A percentile compares a stretch with the other conserved stretches of the same genome.
These are phyloP conservation scores for Pipistrellus kuhlii DNA, from an alignment of 2,797 vertebrate species.

Conservation along the genomic window DNA sequence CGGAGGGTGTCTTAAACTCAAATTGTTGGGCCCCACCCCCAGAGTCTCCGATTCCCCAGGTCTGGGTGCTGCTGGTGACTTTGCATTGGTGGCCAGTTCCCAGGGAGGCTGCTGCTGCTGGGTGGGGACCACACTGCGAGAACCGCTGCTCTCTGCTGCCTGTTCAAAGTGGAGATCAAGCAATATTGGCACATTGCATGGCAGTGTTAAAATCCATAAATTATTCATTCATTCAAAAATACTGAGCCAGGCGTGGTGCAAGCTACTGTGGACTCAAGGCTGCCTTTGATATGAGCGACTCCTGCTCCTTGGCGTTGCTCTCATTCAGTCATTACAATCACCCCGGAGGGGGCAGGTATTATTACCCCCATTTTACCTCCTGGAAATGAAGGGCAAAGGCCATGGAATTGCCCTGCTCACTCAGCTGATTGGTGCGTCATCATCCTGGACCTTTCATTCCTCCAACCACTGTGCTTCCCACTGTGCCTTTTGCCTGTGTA, in stretches of 20 bases:
- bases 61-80: background rate
- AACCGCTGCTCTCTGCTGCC: background rate
- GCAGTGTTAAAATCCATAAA: background rate
- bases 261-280: background rate
- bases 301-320: background rate
- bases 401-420: background rate
- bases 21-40: too few relatives aligned
- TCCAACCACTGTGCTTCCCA: background rate
- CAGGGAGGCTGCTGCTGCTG: background rate
- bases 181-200: background rate
- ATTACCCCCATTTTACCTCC: background rate
- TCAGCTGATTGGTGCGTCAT: accelerated
- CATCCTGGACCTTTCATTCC: background rate
- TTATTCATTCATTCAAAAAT: background rate
- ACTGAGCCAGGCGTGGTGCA: background rate
- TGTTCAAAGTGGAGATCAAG: background rate
- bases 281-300: background rate
- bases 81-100: background rate
- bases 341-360: background rate
- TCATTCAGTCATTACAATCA: accelerated
- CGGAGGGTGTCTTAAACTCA: background rate
- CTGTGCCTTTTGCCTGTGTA: background rate
- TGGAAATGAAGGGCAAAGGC: background rate
- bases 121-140: background rate
- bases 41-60: background rate